phyloP scores from a whole-genome alignment of 2,797 vertebrate genomes.

The Pampus argenteus region DNA sequence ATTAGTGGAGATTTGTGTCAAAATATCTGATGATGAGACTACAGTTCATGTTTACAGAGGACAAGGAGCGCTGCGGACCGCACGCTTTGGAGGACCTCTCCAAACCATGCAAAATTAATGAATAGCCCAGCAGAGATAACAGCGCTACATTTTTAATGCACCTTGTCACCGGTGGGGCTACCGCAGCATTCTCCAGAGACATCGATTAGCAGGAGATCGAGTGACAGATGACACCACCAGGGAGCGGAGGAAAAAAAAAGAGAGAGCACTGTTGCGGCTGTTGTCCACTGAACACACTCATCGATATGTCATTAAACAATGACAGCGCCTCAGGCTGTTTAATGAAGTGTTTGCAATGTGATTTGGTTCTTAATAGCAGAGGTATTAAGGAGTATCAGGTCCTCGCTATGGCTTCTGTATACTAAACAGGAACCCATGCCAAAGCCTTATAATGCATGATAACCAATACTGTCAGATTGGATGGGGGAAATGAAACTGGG shows the following conservation, averaged over 20 bases:
- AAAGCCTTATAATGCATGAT: constrained; percentile 71
- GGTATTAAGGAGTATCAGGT: constrained; percentile 84
- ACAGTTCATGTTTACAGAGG: constrained; percentile 42
- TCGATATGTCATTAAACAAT: constrained; percentile 89
- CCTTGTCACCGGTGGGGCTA: constrained; percentile 68
- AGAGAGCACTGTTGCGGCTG: constrained; percentile 41
- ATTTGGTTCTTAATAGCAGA: constrained; percentile 86
- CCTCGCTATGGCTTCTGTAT: constrained; percentile 72
- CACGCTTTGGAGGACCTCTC: constrained; percentile 48
- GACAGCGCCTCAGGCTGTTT: constrained; percentile 86
- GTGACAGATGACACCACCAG: constrained; percentile 71
- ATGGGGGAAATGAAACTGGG: constrained; percentile 67
- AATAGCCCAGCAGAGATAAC: constrained; percentile 69
- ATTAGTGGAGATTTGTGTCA: constrained; percentile 23
- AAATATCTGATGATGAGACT: constrained; percentile 34
- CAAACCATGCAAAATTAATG: constrained; percentile 75
- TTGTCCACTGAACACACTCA: constrained; percentile 75
- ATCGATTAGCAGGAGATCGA: constrained; percentile 75
- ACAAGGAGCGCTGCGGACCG: constrained; percentile 26
- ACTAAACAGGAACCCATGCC: constrained; percentile 78
- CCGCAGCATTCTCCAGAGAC: constrained; percentile 69
- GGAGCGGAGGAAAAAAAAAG: constrained; percentile 39
- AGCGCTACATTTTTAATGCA: constrained; percentile 74
- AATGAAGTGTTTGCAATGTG: constrained; percentile 90
- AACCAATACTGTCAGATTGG: constrained; percentile 74